Evolutionary conservation across 2,888 invertebrate species (phyloP), one percentile per base, ranked within the genome.

Genomic region (Pyralis farinalis): DNA sequence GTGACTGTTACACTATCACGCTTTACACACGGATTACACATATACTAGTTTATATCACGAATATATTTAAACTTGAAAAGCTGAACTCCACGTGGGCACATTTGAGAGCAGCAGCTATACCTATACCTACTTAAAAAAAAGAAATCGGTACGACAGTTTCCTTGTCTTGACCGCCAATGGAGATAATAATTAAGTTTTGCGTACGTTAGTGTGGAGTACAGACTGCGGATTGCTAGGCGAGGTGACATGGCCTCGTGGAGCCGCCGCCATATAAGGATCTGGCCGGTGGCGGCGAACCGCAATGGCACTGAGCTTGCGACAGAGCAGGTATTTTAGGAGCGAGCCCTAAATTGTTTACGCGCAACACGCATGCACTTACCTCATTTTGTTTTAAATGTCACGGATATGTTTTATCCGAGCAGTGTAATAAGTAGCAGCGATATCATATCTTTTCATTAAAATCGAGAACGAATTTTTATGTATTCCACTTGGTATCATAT

Each of bases 191-290:
- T n/a, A n/a, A n/a, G n/a, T n/a, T n/a, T n/a, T n/a, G n/a, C n/a
- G n/a, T n/a, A n/a, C n/a, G n/a, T n/a, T n/a, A n/a, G n/a, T n/a
- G n/a, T n/a, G n/a, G n/a, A 4, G 16, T 16, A 16, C 4, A 16
- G 16, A 3, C 3, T 16, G 4, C 16, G 16, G 25, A 25, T 1
- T 25, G 25, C 25, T 7, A 25, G 8, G 35, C 46, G 40, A 39
- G 42, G 35, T 16, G 33, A 35, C 39, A 34, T 37, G 46, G 42
- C 33, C 40, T 75, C 81, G 84, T 83, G 85, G 80, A 55, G 61
- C 71, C 63, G 52, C 49, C 49, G 40, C 87, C 87, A 65, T 87
- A 83, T 85, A 86, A 53, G 85, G 86, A 57, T 48, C 58, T 71
- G 75, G 64, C 74, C 42, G 41, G 44, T 63, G 68, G 44, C 64